Evolutionary conservation across 1,140 invertebrate species (phyloP).

Genomic region (Ganaspis sp.): DNA sequence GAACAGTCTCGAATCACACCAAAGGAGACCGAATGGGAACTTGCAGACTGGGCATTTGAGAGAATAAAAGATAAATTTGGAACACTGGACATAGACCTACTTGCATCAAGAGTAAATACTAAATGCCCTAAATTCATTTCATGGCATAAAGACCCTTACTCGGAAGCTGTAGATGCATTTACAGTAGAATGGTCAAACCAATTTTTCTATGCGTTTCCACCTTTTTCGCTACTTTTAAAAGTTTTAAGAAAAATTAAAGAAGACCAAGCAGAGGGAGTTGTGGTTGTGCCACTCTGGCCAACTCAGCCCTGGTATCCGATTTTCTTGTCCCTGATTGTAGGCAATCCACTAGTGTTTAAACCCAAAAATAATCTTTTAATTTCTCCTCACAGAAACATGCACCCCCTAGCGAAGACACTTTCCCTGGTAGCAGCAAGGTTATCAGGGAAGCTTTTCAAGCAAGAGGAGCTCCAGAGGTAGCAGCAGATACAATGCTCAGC

Average conservation of each 20-base stretch:
- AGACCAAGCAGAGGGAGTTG: constrained; percentile 39
- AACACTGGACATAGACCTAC: constrained; percentile 7
- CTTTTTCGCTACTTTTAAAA: constrained; percentile 41
- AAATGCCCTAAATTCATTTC: constrained; percentile 37
- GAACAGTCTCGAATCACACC: no score
- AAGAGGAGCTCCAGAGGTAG: constrained; percentile 40
- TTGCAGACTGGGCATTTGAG: constrained; percentile 25
- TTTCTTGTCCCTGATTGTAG: constrained; percentile 16
- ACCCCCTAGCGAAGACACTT: constrained; percentile 32
- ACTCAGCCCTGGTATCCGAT: constrained; percentile 43
- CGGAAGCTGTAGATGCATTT: constrained; percentile 38
- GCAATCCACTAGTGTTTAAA: constrained; percentile 35
- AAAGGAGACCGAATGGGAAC: not conserved
- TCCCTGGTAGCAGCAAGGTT: constrained; percentile 44
- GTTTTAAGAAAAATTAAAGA: constrained; percentile 42
- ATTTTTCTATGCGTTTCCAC: constrained; percentile 50
- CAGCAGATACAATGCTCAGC: constrained; percentile 45
- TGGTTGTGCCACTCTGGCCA: constrained; percentile 41
- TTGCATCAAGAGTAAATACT: not conserved
- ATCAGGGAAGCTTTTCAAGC: constrained; percentile 48
- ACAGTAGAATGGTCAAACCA: constrained; percentile 35
- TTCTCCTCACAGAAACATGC: constrained; percentile 36
- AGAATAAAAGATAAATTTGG: constrained; percentile 29
- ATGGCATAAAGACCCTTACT: constrained; percentile 30
- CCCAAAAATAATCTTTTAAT: constrained; percentile 38